Conservation (phyloP, 2,888 invertebrate genomes). For the Xylota segnis region DNA sequence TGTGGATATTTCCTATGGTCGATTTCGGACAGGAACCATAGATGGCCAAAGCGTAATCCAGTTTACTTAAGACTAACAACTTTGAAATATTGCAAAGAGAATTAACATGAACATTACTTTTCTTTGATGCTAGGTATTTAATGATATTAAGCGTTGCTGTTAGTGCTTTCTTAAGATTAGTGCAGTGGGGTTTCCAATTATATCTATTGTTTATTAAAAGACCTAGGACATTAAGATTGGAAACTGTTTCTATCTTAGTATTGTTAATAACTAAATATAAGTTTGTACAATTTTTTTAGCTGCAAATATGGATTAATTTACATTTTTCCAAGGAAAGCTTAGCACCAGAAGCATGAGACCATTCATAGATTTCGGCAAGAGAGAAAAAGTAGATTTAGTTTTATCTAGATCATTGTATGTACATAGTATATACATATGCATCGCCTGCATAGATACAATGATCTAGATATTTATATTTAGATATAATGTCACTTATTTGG, state of each 20-base stretch:
- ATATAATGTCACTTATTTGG: background rate
- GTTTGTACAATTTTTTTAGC: no score
- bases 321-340: slow-evolving; percentile 22
- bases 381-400: slow-evolving; percentile 8
- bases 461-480: background rate
- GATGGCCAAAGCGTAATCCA: no score
- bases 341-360: slow-evolving; percentile 5
- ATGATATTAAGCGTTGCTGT: no score
- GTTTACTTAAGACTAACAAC: no score
- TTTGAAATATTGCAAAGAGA: no score
- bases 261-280: no score
- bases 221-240: background rate
- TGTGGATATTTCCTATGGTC: no score
- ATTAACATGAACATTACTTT: no score
- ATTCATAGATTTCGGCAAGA: slow-evolving; percentile 25
- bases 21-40: no score
- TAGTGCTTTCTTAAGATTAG: background rate
- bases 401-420: slow-evolving; percentile 14
- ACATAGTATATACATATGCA: slow-evolving; percentile 2
- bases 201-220: background rate
- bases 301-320: background rate
- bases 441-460: no score
- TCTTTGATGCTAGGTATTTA: no score
- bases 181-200: background rate
- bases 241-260: no score